Conservation (phyloP, 2,797 vertebrate genomes). For the Enteromius mattozi region DNA sequence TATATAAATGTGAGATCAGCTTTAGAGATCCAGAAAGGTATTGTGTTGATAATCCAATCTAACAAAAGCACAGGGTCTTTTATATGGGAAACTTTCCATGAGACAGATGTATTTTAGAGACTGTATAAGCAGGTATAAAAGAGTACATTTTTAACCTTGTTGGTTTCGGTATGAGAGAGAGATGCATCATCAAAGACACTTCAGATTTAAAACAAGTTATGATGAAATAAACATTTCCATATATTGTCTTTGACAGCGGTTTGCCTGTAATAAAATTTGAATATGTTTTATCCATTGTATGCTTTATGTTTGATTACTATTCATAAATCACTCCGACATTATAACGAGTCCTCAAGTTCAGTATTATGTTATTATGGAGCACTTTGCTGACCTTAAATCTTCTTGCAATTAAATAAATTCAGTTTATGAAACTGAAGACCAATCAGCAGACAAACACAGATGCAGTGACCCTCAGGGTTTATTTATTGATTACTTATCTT, state of each 20-base stretch:
- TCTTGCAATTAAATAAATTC: background rate
- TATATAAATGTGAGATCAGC: background rate
- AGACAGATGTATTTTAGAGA: slow-evolving; percentile 5
- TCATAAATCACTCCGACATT: background rate
- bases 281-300: background rate
- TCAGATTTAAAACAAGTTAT: background rate
- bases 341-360: background rate
- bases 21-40: background rate
- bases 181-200: background rate
- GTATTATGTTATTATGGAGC: background rate
- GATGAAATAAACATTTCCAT: background rate
- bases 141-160: background rate
- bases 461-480: slow-evolving; percentile 46
- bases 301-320: background rate
- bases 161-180: background rate
- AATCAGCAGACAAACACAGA: slow-evolving; percentile 2
- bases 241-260: background rate
- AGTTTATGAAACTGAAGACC: background rate
- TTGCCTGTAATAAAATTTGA: slow-evolving; percentile 30
- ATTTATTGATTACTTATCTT: slow-evolving; percentile 55
- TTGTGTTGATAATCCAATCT: slow-evolving; percentile 17
- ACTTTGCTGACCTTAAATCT: background rate
- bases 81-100: background rate
- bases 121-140: background rate
- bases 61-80: slow-evolving; percentile 4